phyloP scores from a whole-genome alignment of 2,888 invertebrate genomes.

The Perithous albicinctus region DNA sequence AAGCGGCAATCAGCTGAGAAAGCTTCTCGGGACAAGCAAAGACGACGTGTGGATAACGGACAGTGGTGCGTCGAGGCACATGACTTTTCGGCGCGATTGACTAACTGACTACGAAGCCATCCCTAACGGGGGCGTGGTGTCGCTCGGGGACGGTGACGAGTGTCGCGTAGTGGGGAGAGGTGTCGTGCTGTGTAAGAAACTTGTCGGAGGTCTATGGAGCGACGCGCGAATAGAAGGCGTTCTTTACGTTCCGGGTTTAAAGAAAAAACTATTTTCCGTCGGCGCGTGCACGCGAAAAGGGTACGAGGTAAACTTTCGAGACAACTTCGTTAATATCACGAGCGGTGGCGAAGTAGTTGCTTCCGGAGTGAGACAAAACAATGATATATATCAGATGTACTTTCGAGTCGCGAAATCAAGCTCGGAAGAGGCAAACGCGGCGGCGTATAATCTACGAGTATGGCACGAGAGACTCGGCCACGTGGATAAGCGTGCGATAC shows the following conservation, averaged over 20 bases:
- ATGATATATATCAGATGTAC: background rate
- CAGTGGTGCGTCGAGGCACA: conserved; percentile 51
- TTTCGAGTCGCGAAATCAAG: background rate
- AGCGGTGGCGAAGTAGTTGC: too few species aligned
- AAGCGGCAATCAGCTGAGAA: background rate
- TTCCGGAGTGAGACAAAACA: background rate
- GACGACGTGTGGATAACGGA: conserved; percentile 37
- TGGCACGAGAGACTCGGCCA: background rate
- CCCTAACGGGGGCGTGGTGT: too few species aligned
- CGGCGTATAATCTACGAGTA: background rate
- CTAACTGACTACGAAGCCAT: too few species aligned
- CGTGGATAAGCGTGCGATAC: background rate
- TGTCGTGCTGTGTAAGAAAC: background rate
- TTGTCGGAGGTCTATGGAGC: conserved; percentile 19
- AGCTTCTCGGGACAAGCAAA: background rate
- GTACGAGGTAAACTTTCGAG: too few species aligned
- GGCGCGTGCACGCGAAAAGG: background rate
- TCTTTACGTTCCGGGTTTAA: conserved; percentile 39
- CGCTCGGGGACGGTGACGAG: too few species aligned
- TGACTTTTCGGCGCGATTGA: too few species aligned
- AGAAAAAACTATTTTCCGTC: background rate
- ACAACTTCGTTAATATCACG: background rate
- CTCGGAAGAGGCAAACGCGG: background rate
- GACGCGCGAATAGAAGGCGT: conserved; percentile 40
- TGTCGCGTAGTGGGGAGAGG: background rate